Evolutionary conservation across 2,888 invertebrate genomes (phyloP).

Genomic region (Neelides folsomi): DNA sequence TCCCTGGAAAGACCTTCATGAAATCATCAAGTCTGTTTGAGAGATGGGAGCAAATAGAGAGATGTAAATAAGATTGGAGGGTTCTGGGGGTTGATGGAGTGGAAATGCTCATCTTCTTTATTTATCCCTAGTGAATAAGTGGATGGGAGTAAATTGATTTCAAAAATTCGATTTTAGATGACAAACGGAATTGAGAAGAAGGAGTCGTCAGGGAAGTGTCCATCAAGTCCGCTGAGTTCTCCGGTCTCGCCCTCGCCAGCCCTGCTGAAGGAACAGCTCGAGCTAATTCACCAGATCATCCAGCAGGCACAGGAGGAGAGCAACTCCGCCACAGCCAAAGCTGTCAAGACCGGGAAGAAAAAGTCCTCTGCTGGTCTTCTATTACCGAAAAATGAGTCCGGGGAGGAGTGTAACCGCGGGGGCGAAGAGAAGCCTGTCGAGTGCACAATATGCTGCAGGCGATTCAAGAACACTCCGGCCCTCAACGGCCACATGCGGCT

Average conservation of each 20-base stretch:
- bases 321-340: constrained; percentile 10
- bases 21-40: too few species aligned
- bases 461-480: constrained; percentile 94
- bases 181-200: too few species aligned
- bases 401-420: constrained; percentile 8
- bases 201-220: constrained; percentile 9
- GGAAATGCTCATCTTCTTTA: too few species aligned
- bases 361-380: constrained; percentile 2
- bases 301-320: constrained; percentile 55
- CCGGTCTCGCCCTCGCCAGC: constrained; percentile 7
- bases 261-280: constrained; percentile 47
- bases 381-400: neutral
- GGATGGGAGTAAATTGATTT: too few species aligned
- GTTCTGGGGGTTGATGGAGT: too few species aligned
- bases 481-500: constrained; percentile 96
- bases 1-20: too few species aligned
- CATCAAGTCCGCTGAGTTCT: constrained; percentile 13
- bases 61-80: too few species aligned
- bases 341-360: neutral
- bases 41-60: too few species aligned
- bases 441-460: constrained; percentile 86
- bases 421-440: constrained; percentile 61
- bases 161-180: too few species aligned
- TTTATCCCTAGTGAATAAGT: too few species aligned
- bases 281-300: constrained; percentile 63